Percentiles rank a stretch among this genome's conserved stretches.
These are phyloP conservation scores for Emydoidea blandingii DNA, from an alignment of 2,797 vertebrate genomes.

Conservation along the genomic window DNA sequence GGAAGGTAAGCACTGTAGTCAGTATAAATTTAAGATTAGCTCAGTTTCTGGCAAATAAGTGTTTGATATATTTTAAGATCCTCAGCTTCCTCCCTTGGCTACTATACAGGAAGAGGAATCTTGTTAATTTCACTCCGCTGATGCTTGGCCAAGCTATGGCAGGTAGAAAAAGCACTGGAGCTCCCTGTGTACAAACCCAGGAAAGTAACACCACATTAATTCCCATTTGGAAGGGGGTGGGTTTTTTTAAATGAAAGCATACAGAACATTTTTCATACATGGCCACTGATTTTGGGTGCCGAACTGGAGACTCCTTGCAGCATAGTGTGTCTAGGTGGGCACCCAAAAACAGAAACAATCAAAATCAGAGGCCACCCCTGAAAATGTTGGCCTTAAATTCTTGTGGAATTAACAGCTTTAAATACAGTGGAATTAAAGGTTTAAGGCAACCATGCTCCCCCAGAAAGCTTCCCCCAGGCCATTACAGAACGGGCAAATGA, in stretches of 20 bases:
- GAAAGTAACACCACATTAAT: background rate
- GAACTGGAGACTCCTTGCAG: background rate
- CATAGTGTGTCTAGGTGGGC: background rate
- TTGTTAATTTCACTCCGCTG: background rate
- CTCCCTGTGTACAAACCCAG: background rate
- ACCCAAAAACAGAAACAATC: background rate
- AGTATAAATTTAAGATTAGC: background rate
- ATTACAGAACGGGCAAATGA: background rate
- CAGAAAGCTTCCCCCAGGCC: background rate
- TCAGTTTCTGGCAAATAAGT: background rate
- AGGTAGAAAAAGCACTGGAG: background rate
- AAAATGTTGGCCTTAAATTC: background rate
- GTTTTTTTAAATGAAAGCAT: background rate
- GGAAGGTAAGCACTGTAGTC: background rate
- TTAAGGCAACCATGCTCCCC: background rate
- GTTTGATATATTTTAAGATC: background rate
- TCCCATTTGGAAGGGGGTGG: background rate
- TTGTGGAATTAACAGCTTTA: background rate
- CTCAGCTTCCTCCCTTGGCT: background rate
- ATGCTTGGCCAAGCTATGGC: background rate
- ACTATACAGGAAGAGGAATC: background rate
- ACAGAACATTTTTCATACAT: background rate
- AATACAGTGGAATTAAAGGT: background rate
- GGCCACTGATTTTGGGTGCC: background rate
- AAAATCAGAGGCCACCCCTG: background rate